Evolutionary conservation across 2,888 invertebrate genomes (phyloP), one percentile per base, ranked within the genome.

Genomic region (Brachyptera putata): DNA sequence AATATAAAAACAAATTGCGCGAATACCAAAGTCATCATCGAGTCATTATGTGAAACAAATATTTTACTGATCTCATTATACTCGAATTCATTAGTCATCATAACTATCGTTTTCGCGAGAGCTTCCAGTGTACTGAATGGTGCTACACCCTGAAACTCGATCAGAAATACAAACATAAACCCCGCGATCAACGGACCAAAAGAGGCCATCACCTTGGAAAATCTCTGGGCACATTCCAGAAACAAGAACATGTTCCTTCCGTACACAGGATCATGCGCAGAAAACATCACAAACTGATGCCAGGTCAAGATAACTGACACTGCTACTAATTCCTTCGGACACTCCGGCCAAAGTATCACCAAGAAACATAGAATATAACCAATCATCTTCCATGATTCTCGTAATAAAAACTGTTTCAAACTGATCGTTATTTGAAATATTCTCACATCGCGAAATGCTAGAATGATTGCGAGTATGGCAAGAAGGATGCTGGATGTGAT

Each of bases 41-140:
- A 13, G 5, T 36, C 36, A 9, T 34, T 68, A 5, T 61, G 58
- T 37, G 61, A 60, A 58, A 78, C 77, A 48, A 81, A 80, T 11
- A 81, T n/a, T n/a, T n/a, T n/a, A n/a, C n/a, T n/a, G n/a, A n/a
- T 68, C 2, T 76, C 74, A 9, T 66, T 72, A 66, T 82, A 81
- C 64, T 82, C 81, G 49, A 81, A 81, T 66, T 82, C 82, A 59
- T 80, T 79, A 3, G 80, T 81, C 80, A 81, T 80, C 82, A 82
- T 82, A 7, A 81, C 81, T 37, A 82, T 74, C 0, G 81, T 81
- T 65, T 81, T 81, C 16, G 81, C 77, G 1, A 82, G 68, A 0
- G 81, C 77, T 18, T 77, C 75, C 75, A 79, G 78, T 0, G 80
- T 79, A n/a, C 75, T 75, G 22, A 76, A 75, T 63, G 82, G 82